Percentiles rank a stretch among this genome's conserved stretches.
These are phyloP conservation scores for Cataglyphis cursor DNA, from an alignment of 2,888 invertebrate species.

Conservation along the genomic window DNA sequence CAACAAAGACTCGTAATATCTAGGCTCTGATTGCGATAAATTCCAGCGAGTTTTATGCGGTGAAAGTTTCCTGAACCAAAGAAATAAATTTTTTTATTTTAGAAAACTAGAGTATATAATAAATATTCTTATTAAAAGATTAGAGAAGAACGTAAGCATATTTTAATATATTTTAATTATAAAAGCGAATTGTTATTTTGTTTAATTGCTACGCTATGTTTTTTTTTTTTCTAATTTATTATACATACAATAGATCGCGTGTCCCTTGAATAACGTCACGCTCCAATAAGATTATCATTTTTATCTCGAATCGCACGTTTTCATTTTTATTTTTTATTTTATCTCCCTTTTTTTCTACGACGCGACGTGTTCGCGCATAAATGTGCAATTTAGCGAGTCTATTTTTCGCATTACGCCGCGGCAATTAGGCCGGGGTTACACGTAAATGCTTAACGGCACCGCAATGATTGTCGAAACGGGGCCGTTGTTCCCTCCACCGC, in stretches of 20 bases:
- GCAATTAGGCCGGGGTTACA: constrained; percentile 71
- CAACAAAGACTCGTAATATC: not conserved
- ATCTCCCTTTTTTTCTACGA: not conserved
- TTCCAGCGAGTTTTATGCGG: too few relatives aligned
- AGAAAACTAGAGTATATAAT: not conserved
- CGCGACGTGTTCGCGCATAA: constrained; percentile 1
- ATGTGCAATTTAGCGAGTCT: constrained; percentile 11
- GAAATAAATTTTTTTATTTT: too few relatives aligned
- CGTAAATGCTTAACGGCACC: constrained; percentile 70
- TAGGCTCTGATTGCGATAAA: too few relatives aligned
- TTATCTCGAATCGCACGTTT: not conserved
- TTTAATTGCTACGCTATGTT: not conserved
- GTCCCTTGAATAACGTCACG: not conserved
- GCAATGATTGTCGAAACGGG: constrained; percentile 71
- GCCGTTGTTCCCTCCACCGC: constrained; percentile 75
- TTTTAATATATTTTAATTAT: not conserved
- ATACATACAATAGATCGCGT: not conserved
- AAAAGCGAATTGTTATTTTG: not conserved
- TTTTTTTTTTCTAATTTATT: too few relatives aligned
- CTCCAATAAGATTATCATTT: not conserved
- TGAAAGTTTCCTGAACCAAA: too few relatives aligned
- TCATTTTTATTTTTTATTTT: not conserved
- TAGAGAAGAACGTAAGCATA: not conserved
- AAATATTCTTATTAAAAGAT: not conserved
- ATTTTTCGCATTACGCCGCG: constrained; percentile 47